phyloP scores from a whole-genome alignment of 2,797 vertebrate species.

The Xiphophorus birchmanni region DNA sequence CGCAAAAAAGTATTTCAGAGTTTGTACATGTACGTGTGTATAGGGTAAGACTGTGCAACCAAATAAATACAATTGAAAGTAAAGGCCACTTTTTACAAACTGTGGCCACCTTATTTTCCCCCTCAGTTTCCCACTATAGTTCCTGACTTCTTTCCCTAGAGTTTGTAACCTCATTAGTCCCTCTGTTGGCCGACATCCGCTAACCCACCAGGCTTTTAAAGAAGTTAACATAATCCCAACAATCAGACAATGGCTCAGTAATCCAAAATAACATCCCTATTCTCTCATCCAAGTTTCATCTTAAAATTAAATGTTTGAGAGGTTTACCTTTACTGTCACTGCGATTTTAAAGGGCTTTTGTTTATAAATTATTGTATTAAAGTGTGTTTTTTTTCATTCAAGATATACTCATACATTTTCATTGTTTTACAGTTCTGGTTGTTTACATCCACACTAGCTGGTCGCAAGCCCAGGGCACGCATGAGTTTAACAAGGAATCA shows the following conservation, averaged over 20 bases:
- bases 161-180: constrained; percentile 6
- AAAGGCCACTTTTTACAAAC: constrained; percentile 37
- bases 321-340: not conserved
- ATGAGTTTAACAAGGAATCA: constrained; percentile 15
- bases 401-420: constrained; percentile 52
- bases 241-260: constrained; percentile 43
- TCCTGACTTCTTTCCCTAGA: not conserved
- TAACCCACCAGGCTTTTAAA: constrained; percentile 38
- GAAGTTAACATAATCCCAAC: constrained; percentile 10
- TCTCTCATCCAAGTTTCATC: not conserved
- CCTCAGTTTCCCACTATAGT: not conserved
- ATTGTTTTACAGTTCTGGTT: constrained; percentile 27
- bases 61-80: constrained; percentile 1
- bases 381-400: constrained; percentile 10
- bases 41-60: constrained; percentile 1
- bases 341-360: constrained; percentile 23
- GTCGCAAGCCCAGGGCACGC: constrained; percentile 1
- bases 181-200: constrained; percentile 22
- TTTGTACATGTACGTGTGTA: constrained; percentile 5
- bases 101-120: not conserved
- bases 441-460: constrained; percentile 9
- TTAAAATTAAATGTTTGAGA: not conserved
- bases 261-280: constrained; percentile 56
- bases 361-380: constrained; percentile 55
- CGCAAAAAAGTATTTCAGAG: not conserved